A percentile compares a stretch with the other conserved stretches of the same genome.
Evolutionary conservation across 2,113 vertebrate species (phyloP).

Genomic region (Hippocampus abdominalis): DNA sequence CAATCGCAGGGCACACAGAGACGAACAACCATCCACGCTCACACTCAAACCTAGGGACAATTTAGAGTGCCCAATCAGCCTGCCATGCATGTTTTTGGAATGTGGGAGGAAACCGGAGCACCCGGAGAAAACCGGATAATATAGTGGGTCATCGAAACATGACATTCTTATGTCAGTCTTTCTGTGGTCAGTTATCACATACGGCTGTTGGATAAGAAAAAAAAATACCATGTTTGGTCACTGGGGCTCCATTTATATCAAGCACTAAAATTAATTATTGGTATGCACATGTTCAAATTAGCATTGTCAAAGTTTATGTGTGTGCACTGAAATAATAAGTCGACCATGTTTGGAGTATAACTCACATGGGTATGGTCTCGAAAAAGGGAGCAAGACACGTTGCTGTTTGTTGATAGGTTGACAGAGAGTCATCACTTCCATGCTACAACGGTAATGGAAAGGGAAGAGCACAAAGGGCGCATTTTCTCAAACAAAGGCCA

Average conservation of each 20-base stretch:
- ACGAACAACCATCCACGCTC: too few species aligned
- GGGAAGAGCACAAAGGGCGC: background rate
- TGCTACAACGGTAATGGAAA: background rate
- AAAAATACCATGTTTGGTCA: background rate
- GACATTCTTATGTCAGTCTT: background rate
- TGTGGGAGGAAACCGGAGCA: too few species aligned
- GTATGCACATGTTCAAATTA: background rate
- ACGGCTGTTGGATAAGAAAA: background rate
- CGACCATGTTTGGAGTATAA: background rate
- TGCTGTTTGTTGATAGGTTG: background rate
- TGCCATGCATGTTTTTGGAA: too few species aligned
- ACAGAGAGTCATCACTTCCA: background rate
- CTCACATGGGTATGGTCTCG: background rate
- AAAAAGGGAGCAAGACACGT: background rate
- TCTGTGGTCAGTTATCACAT: background rate
- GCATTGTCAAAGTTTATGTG: background rate
- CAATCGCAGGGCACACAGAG: too few species aligned
- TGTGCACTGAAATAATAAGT: background rate
- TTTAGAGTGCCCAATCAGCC: too few species aligned
- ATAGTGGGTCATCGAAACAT: background rate
- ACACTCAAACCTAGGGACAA: too few species aligned
- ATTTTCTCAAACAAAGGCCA: conserved; percentile 6
- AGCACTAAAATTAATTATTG: background rate
- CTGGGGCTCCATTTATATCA: background rate
- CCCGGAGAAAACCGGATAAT: too few species aligned